Evolutionary conservation across 2,797 vertebrate genomes (phyloP).

Genomic region (Lophura swinhoii): DNA sequence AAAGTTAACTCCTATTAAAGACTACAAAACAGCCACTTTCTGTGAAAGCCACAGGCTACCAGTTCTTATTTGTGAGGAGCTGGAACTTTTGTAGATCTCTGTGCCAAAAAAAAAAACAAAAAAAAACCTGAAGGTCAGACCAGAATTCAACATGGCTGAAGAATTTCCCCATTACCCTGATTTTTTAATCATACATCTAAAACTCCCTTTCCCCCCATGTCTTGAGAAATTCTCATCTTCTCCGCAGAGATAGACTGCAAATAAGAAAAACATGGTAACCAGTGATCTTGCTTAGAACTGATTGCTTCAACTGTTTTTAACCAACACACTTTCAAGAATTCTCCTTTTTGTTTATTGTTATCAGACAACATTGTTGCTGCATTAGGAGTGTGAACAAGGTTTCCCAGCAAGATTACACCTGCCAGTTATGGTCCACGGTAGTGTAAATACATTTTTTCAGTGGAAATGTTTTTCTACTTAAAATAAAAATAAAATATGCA

Average conservation of each 20-base stretch:
- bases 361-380: neutral
- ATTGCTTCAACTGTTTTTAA: neutral
- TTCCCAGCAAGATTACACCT: neutral
- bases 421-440: neutral
- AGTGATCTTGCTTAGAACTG: neutral
- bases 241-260: neutral
- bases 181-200: neutral
- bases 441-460: neutral
- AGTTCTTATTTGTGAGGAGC: neutral
- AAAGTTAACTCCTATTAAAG: neutral
- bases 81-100: neutral
- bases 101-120: neutral
- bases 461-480: conserved; percentile 3
- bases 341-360: neutral
- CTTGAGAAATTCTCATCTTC: neutral
- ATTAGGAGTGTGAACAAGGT: neutral
- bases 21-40: neutral
- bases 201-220: neutral
- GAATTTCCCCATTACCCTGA: neutral
- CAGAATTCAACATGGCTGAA: neutral
- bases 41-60: neutral
- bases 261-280: neutral
- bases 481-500: neutral
- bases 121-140: neutral
- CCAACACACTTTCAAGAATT: neutral